phyloP scores from a whole-genome alignment of 2,797 vertebrate genomes.

The Choloepus didactylus region DNA sequence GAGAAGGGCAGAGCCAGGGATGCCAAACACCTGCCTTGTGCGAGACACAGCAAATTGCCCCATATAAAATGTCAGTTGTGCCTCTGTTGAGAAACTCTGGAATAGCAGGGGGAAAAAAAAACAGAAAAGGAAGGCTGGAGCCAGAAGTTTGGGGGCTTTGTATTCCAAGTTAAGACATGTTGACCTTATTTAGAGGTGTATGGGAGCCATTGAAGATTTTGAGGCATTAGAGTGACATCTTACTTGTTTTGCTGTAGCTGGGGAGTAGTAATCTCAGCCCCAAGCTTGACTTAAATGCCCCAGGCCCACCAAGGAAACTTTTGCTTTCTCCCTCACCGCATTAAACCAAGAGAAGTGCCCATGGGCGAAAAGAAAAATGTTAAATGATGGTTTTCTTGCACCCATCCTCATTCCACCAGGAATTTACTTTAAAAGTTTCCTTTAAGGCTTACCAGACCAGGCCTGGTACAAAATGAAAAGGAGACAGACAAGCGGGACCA shows the following conservation, averaged over 20 bases:
- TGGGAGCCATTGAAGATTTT: background rate
- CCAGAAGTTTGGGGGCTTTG: background rate
- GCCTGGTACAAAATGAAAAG: background rate
- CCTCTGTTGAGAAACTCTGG: background rate
- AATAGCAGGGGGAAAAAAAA: background rate
- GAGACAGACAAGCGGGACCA: background rate
- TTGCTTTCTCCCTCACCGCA: background rate
- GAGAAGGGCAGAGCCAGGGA: background rate
- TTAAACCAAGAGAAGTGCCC: background rate
- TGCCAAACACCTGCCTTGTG: background rate
- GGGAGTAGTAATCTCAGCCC: background rate
- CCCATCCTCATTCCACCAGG: background rate
- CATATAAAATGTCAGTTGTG: too few relatives aligned
- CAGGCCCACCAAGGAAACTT: background rate
- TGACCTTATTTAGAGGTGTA: background rate
- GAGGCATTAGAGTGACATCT: background rate
- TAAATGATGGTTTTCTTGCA: background rate
- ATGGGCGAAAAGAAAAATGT: background rate
- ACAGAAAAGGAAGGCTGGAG: background rate
- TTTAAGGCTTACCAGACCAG: background rate
- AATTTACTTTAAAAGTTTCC: background rate
- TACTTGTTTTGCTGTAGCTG: background rate
- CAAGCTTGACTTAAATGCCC: background rate
- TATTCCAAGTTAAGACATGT: background rate
- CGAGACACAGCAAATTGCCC: background rate